These are phyloP conservation scores for Drosophila melanica DNA, from an alignment of 1,140 invertebrate species.

Conservation along the genomic window DNA sequence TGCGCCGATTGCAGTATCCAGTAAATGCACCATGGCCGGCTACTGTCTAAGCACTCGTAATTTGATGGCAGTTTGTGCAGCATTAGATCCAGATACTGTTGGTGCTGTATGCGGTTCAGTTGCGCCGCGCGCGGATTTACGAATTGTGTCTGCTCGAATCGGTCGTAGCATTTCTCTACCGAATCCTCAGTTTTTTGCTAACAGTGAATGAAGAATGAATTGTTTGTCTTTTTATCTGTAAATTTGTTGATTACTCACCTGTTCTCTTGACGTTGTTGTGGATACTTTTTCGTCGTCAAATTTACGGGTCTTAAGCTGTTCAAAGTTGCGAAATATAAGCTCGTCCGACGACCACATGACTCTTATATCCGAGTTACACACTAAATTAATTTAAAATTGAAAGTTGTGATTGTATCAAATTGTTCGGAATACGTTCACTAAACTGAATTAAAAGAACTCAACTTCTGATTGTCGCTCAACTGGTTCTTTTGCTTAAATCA, in stretches of 20 bases:
- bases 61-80: slow-evolving; percentile 87
- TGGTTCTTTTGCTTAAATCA: background rate
- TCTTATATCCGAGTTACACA: slow-evolving; percentile 10
- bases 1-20: slow-evolving; percentile 97
- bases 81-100: slow-evolving; percentile 88
- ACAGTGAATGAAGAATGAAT: slow-evolving; percentile 55
- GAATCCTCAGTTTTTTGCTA: slow-evolving; percentile 88
- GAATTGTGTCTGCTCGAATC: slow-evolving; percentile 85
- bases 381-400: slow-evolving; percentile 35
- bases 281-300: slow-evolving; percentile 85
- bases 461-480: background rate
- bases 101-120: slow-evolving; percentile 88
- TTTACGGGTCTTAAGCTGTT: slow-evolving; percentile 57
- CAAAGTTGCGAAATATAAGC: slow-evolving; percentile 70
- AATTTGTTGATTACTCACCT: slow-evolving; percentile 83
- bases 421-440: slow-evolving; percentile 2
- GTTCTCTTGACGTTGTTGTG: slow-evolving; percentile 86
- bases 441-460: slow-evolving; percentile 1
- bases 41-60: slow-evolving; percentile 95
- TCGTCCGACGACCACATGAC: slow-evolving; percentile 62
- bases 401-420: slow-evolving; percentile 14
- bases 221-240: slow-evolving; percentile 29
- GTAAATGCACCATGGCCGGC: slow-evolving; percentile 97
- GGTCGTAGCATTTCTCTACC: slow-evolving; percentile 87
- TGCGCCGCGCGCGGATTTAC: slow-evolving; percentile 86